Base-by-base conservation (phyloP, 2,797 vertebrate genomes). In the Myotis vivesi region DNA sequence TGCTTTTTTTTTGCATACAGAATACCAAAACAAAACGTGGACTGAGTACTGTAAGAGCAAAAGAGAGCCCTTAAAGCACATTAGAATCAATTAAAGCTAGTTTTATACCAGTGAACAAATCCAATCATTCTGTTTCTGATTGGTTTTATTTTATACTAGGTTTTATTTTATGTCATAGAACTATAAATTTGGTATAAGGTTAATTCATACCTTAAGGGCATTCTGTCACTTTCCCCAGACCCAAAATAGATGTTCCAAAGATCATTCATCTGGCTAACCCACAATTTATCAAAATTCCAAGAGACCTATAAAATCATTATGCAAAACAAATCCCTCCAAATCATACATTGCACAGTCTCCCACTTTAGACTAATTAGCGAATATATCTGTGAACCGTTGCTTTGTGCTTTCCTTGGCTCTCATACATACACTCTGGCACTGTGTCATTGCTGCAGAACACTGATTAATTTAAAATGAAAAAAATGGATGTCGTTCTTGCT, bases 381-480 rank as follows among this genome's bases (percentile, higher is more conserved):
- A 89, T 93, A 93, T 92, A 90, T 97, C 94, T 66, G 91, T 68
- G 79, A 97, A 94, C 96, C 96, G 93, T n/a, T 94, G 3, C 94
- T 92, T 97, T 98, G 98, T 98, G 98, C 98, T 98, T 98, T 98
- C 97, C 97, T 98, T 90, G 89, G 91, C 87, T 73, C 73, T 95
- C 95, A 91, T 33, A 92, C 92, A 97, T 92, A 95, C 75, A 95
- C 95, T 96, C 98, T 98, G 98, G 98, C 96, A 98, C 97, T 97
- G 93, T 85, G 88, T 97, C 98, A 97, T 36, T 86, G 97, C 97
- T 98, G 95, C 97, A 97, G 97, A 97, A 96, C 62, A 97, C 94
- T 38, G 17, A 97, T 97, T 97, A 64, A 77, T 96, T 92, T 90
- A 97, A 97, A 98, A 96, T 0, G 1, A 97, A 97, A 97, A 94